phyloP scores from a whole-genome alignment of 2,113 vertebrate species.

The Siniperca knerii region DNA sequence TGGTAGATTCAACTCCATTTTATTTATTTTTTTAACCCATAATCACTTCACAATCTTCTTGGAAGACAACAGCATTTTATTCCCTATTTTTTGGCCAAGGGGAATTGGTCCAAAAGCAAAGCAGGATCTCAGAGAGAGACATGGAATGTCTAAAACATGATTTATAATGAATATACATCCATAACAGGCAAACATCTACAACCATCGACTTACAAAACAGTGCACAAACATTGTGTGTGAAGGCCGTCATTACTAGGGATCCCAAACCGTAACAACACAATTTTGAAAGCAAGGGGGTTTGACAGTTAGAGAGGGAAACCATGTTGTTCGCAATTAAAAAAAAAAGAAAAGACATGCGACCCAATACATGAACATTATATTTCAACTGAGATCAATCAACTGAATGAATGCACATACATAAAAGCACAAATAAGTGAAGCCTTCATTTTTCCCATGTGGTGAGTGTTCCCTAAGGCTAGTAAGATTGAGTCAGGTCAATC shows the following conservation, averaged over 20 bases:
- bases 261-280: conserved; percentile 51
- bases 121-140: conserved; percentile 77
- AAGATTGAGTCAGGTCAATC: conserved; percentile 51
- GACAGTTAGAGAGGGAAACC: conserved; percentile 24
- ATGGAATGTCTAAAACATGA: conserved; percentile 76
- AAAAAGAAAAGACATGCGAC: conserved; percentile 12
- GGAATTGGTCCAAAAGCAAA: conserved; percentile 83
- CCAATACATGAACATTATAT: conserved; percentile 9
- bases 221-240: conserved; percentile 68
- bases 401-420: conserved; percentile 33
- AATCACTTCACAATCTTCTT: conserved; percentile 86
- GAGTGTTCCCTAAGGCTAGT: conserved; percentile 42
- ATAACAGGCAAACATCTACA: conserved; percentile 68
- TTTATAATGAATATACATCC: conserved; percentile 65
- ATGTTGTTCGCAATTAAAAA: not conserved
- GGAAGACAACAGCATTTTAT: conserved; percentile 85
- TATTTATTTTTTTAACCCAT: conserved; percentile 81
- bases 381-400: conserved; percentile 13
- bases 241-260: conserved; percentile 40
- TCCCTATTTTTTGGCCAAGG: conserved; percentile 78
- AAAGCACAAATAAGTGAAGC: conserved; percentile 44
- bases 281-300: not conserved
- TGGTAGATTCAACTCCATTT: conserved; percentile 64
- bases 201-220: conserved; percentile 71
- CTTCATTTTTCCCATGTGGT: conserved; percentile 63